Evolutionary conservation across 1,140 invertebrate genomes (phyloP).

Genomic region (Babylonia areolata): DNA sequence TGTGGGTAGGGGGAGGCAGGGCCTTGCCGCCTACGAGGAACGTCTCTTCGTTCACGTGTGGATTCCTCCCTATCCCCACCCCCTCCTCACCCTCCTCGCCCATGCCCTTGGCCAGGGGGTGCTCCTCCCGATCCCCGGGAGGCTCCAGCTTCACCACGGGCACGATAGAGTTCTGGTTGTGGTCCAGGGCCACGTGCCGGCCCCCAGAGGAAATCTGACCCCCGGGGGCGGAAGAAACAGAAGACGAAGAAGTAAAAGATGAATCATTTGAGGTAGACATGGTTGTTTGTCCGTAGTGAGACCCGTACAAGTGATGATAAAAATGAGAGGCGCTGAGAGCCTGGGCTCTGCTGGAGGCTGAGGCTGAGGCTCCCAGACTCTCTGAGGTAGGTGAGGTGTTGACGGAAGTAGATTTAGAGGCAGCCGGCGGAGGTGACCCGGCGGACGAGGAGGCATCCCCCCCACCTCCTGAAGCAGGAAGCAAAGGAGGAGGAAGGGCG

Average conservation of each 20-base stretch:
- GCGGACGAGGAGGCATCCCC: neutral
- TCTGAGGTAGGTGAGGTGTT: slow-evolving; percentile 28
- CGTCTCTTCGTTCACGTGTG: neutral
- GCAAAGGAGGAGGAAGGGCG: neutral
- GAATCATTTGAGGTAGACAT: slow-evolving; percentile 11
- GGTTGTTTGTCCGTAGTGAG: slow-evolving; percentile 15
- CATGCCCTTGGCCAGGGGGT: too few species aligned
- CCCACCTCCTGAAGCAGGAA: neutral
- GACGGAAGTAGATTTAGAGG: neutral
- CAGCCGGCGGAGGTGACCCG: neutral
- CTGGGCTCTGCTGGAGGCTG: neutral
- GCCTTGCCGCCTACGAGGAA: neutral
- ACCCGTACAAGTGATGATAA: slow-evolving; percentile 1
- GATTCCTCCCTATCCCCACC: neutral
- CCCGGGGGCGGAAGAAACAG: neutral
- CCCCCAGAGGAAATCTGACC: neutral
- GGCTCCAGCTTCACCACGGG: slow-evolving; percentile 4
- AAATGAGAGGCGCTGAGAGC: slow-evolving; percentile 13
- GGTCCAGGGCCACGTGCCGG: slow-evolving; percentile 7
- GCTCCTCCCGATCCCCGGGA: neutral
- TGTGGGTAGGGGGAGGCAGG: neutral
- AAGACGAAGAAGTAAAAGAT: too few species aligned
- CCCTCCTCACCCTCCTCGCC: neutral
- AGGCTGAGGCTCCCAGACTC: neutral
- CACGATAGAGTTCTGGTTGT: slow-evolving; percentile 33